Evolutionary conservation across 2,113 vertebrate genomes (phyloP), one percentile per base, ranked within the genome.

Genomic region (Saguinus midas): DNA sequence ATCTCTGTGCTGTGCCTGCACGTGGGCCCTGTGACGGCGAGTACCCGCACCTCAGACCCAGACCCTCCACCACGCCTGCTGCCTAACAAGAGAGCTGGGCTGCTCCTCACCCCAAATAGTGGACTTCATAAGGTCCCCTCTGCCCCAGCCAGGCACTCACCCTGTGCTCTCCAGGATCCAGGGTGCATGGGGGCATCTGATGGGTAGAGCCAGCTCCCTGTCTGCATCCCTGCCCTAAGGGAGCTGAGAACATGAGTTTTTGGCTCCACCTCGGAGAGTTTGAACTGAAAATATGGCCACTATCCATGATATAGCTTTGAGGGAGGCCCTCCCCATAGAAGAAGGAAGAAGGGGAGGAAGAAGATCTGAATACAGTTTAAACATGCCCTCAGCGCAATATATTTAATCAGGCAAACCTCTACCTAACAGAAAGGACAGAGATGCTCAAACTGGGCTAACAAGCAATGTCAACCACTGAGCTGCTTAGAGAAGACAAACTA

Each of bases 1-100:
- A 55, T 16, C 73, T 32, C 11, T 14, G 50, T 11, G 2, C 1
- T 43, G 6, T 3, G 7, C 10, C 25, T 1, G 8, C 35, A 4
- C 21, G 3, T 5, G 35, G 21, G 48, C 18, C 43, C 55, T 29
- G 6, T 1, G 27, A 27, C 1, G 2, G 1, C 8, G 21, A 35
- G 21, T 6, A 3, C 52, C 0, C 0, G 29, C 16, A 27, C 20
- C 52, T 27, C 90, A 8, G 25, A 55, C 57, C 25, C 43, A 1
- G n/a, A 27, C 8, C 40, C 25, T 52, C 64, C 73, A 50, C 16
- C 50, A 10, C 37, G 0, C 13, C 11, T 16, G 10, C 73, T 6
- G 14, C 58, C 58, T 37, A 27, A 52, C 6, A 12, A 7, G 61
- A 55, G 48, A 6, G 11, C 37, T 17, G 0, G 0, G 58, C 21